A percentile compares a stretch with the other conserved stretches of the same genome.
Evolutionary conservation across 2,888 invertebrate genomes (phyloP).

Genomic region (Sphaeridia pumilis): DNA sequence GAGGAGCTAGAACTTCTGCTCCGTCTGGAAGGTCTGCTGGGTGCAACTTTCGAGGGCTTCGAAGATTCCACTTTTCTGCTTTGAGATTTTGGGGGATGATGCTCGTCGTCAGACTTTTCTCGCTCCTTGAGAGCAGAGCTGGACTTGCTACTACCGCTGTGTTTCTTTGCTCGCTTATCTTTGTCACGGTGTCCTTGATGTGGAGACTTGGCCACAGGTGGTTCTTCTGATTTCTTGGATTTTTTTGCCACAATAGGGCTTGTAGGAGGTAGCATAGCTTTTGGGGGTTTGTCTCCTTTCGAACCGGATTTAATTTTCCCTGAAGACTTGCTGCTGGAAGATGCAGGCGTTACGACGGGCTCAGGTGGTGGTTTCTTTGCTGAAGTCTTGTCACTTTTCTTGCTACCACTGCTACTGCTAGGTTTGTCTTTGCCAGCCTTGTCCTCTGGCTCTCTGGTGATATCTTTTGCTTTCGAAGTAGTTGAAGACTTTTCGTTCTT

Average conservation of each 20-base stretch:
- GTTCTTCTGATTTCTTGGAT: slow-evolving; percentile 26
- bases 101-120: too few relatives aligned
- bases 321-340: slow-evolving; percentile 15
- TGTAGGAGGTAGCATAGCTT: slow-evolving; percentile 35
- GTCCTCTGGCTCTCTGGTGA: too few relatives aligned
- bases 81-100: too few relatives aligned
- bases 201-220: too few relatives aligned
- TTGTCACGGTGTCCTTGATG: too few relatives aligned
- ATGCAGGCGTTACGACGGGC: slow-evolving; percentile 17
- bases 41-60: too few relatives aligned
- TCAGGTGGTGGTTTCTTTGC: background rate
- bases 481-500: slow-evolving; percentile 15
- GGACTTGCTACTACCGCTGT: too few relatives aligned
- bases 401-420: slow-evolving; percentile 3
- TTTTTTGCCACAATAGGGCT: slow-evolving; percentile 35
- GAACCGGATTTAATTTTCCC: slow-evolving; percentile 21
- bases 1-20: slow-evolving; percentile 23
- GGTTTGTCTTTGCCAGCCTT: background rate
- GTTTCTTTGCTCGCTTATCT: too few relatives aligned
- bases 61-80: too few relatives aligned
- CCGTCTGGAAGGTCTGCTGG: slow-evolving; percentile 9
- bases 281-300: slow-evolving; percentile 12
- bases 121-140: too few relatives aligned
- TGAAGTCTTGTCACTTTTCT: slow-evolving; percentile 6
- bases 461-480: slow-evolving; percentile 5